A percentile compares a stretch with the other conserved stretches of the same genome.
These are phyloP conservation scores for Mystacides longicornis DNA, from an alignment of 2,888 invertebrate genomes.

Conservation along the genomic window DNA sequence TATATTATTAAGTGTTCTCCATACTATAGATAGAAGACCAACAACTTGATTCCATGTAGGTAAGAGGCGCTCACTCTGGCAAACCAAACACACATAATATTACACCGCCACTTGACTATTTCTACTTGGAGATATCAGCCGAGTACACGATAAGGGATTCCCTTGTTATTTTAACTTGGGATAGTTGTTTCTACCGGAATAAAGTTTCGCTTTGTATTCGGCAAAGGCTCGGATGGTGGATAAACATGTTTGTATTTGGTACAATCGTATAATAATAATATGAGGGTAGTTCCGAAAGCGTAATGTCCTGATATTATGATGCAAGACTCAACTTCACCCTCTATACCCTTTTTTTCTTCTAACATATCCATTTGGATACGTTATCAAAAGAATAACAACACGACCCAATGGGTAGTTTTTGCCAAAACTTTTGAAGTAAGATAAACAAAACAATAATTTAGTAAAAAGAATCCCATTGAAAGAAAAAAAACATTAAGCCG, in stretches of 20 bases:
- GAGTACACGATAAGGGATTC: conserved; percentile 23
- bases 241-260: conserved; percentile 1
- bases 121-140: not conserved
- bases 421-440: not conserved
- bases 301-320: conserved; percentile 12
- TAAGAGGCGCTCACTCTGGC: no score
- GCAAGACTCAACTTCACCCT: not conserved
- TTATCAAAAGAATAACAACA: not conserved
- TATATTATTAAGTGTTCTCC: no score
- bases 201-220: conserved; percentile 19
- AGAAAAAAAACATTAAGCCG: no score
- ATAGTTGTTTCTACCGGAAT: conserved; percentile 23
- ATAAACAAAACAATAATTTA: conserved; percentile 3
- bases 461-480: not conserved
- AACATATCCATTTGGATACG: not conserved
- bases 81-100: no score
- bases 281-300: conserved; percentile 7
- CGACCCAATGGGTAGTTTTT: not conserved
- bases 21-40: no score
- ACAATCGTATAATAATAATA: no score
- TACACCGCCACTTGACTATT: no score
- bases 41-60: no score
- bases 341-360: not conserved
- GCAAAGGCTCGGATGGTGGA: conserved; percentile 5
- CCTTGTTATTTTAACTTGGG: conserved; percentile 24